Evolutionary conservation across 1,140 invertebrate species (phyloP).

Genomic region (Microplitis demolitor): DNA sequence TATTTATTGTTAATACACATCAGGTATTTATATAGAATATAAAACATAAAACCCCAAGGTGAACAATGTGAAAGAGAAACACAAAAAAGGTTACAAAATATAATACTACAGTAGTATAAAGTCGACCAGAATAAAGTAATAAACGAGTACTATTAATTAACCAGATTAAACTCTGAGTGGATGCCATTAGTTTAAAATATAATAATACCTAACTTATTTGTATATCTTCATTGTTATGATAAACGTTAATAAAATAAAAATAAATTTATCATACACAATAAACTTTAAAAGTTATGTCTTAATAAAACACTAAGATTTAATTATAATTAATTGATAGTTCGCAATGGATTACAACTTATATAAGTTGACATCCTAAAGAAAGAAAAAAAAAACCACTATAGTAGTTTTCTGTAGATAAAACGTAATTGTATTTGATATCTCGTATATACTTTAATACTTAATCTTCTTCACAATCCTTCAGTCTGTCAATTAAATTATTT

Average conservation of each 20-base stretch:
- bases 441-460: not conserved
- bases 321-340: no score
- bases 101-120: slow-evolving; percentile 34
- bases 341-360: no score
- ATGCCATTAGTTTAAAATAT: slow-evolving; percentile 39
- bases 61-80: not conserved
- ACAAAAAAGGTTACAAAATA: slow-evolving; percentile 36
- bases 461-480: slow-evolving; percentile 4
- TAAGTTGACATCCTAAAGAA: no score
- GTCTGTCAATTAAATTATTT: slow-evolving; percentile 25
- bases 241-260: no score
- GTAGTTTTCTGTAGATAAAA: no score
- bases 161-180: slow-evolving; percentile 53
- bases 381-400: no score
- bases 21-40: not conserved
- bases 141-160: slow-evolving; percentile 54
- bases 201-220: not conserved
- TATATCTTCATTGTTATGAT: not conserved
- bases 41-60: not conserved
- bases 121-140: slow-evolving; percentile 38
- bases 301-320: no score
- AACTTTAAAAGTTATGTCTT: no score
- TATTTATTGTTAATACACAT: not conserved
- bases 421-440: not conserved
- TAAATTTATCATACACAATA: no score